Evolutionary conservation across 2,113 vertebrate genomes (phyloP), one percentile per base, ranked within the genome.

Genomic region (Abramis brama): DNA sequence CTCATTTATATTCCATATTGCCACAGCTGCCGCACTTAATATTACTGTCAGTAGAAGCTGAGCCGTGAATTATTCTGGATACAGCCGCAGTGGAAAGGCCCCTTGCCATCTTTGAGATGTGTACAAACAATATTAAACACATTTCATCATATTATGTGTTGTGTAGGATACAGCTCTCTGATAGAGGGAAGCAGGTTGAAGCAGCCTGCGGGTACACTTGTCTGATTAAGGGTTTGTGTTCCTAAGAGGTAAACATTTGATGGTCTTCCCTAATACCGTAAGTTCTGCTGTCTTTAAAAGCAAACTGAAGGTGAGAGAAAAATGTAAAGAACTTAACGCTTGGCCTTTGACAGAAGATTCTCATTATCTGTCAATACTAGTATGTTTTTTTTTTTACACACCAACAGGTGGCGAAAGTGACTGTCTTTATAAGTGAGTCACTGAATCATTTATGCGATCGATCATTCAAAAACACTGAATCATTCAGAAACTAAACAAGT

Each of bases 1-100:
- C 95, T 95, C 91, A 96, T 96, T 95, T 95, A 95, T 96, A 96
- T 95, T 96, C 95, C 94, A 95, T 95, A 95, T 95, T 94, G 95
- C 93, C 92, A 86, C 85, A 91, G 89, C 93, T 91, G 92, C 92
- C 93, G 90, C 91, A 92, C 93, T 96, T 96, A 96, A 95, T 96
- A 96, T 96, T 96, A 94, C 93, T 93, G 94, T 94, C 94, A 93
- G 93, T 92, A 87, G 91, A 93, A 39, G 91, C 91, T 89, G 91
- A 90, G 92, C 91, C 87, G 90, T 93, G 93, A 92, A 93, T 93
- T 94, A 92, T 92, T 92, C 93, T 93, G 92, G 91, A 91, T 94
- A 92, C 82, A 87, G 84, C 92, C 91, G 92, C 90, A 94, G 93
- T 95, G 93, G 77, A 85, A 87, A 85, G 55, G 91, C 89, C 92